A percentile compares a stretch with the other conserved stretches of the same genome.
Evolutionary conservation across 2,888 invertebrate genomes (phyloP).

Genomic region (Lamellibrachia satsuma): DNA sequence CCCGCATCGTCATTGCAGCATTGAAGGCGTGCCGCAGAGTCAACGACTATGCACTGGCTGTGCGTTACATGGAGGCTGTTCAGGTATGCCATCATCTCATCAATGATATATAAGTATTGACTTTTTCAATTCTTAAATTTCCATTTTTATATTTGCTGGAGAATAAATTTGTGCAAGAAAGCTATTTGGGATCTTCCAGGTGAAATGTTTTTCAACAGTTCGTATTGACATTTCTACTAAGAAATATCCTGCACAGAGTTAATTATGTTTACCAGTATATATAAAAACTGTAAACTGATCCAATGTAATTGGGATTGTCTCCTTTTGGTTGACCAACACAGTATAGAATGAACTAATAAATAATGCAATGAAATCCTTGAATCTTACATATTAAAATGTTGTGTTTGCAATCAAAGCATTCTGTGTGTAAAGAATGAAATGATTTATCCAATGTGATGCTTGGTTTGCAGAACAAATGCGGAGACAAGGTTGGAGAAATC

Average conservation of each 20-base stretch:
- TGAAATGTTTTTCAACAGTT: too few species aligned
- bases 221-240: background rate
- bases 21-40: slow-evolving; percentile 90
- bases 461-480: slow-evolving; percentile 78
- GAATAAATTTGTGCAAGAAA: too few species aligned
- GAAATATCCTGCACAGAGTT: too few species aligned
- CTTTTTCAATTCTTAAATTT: background rate
- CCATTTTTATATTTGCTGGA: too few species aligned
- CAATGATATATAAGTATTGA: background rate
- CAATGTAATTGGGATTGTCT: background rate
- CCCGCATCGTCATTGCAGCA: slow-evolving; percentile 85
- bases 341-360: too few species aligned
- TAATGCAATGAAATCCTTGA: background rate
- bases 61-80: slow-evolving; percentile 90
- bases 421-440: background rate
- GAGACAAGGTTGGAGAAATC: slow-evolving; percentile 73
- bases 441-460: background rate
- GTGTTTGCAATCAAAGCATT: background rate
- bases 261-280: background rate
- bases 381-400: background rate
- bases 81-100: slow-evolving; percentile 68
- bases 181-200: too few species aligned
- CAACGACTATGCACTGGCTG: slow-evolving; percentile 91
- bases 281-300: background rate
- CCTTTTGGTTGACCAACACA: background rate